These are phyloP conservation scores for Sus cebifrons DNA, from an alignment of 2,797 vertebrate genomes.

Conservation along the genomic window DNA sequence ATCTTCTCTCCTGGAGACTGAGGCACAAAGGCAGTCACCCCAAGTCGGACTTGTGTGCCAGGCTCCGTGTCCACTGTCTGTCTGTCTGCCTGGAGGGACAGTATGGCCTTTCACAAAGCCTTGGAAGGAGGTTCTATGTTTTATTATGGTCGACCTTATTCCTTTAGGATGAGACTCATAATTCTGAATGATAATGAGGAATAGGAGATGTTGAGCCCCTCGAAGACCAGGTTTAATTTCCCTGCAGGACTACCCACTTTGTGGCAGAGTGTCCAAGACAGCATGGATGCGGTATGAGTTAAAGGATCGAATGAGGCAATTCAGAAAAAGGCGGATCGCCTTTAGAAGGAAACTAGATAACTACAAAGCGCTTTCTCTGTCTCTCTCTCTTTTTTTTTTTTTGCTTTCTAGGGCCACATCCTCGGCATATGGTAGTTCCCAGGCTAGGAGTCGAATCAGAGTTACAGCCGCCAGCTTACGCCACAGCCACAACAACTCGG, in stretches of 20 bases:
- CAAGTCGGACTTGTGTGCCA: background rate
- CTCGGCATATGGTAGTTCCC: too few species aligned
- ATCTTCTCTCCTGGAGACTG: background rate
- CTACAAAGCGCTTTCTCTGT: background rate
- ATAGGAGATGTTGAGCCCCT: background rate
- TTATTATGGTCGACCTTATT: constrained; percentile 14
- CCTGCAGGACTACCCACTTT: background rate
- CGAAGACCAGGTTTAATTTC: background rate
- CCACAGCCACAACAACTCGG: too few species aligned
- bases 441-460: too few species aligned
- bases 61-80: background rate
- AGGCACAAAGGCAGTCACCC: background rate
- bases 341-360: background rate
- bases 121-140: background rate
- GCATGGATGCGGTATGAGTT: background rate
- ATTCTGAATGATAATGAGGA: background rate
- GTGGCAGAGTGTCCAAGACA: background rate
- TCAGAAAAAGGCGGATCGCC: background rate
- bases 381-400: too few species aligned
- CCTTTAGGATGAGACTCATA: background rate
- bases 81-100: background rate
- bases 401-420: too few species aligned
- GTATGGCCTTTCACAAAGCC: background rate
- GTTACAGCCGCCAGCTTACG: too few species aligned
- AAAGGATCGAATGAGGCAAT: background rate